These are phyloP conservation scores for Arctopsyche grandis DNA, from an alignment of 1,140 invertebrate species.

Conservation along the genomic window DNA sequence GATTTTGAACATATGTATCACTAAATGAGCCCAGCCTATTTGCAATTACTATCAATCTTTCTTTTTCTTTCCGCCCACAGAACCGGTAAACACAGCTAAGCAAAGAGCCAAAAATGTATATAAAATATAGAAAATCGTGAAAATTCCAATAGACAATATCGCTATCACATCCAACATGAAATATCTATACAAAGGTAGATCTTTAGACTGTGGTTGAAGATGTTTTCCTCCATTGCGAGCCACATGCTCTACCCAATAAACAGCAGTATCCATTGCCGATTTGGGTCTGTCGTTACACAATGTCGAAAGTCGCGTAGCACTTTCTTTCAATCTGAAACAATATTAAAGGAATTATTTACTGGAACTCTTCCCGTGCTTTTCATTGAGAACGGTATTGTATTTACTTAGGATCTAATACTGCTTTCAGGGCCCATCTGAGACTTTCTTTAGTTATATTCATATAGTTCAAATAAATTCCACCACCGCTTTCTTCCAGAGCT, in stretches of 20 bases:
- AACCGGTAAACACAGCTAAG: neutral
- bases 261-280: conserved; percentile 65
- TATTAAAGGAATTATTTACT: neutral
- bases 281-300: conserved; percentile 68
- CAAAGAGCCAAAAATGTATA: neutral
- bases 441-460: conserved; percentile 69
- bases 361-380: too few relatives aligned
- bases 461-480: conserved; percentile 67
- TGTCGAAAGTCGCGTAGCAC: conserved; percentile 60
- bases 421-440: conserved; percentile 66
- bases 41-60: conserved; percentile 7
- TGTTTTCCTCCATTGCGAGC: conserved; percentile 69
- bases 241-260: conserved; percentile 74
- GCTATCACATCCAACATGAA: conserved; percentile 69
- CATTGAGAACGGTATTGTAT: neutral
- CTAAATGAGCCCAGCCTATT: too few relatives aligned
- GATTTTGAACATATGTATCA: too few relatives aligned
- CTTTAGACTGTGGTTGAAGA: conserved; percentile 67
- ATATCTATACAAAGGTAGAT: conserved; percentile 71
- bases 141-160: conserved; percentile 28
- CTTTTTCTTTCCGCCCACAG: neutral
- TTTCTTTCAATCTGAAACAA: conserved; percentile 58
- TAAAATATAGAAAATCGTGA: neutral
- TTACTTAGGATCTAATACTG: conserved; percentile 68
- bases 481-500: conserved; percentile 60